Base-by-base conservation (phyloP, 1,140 invertebrate species). In the Camponotus vicinus region DNA sequence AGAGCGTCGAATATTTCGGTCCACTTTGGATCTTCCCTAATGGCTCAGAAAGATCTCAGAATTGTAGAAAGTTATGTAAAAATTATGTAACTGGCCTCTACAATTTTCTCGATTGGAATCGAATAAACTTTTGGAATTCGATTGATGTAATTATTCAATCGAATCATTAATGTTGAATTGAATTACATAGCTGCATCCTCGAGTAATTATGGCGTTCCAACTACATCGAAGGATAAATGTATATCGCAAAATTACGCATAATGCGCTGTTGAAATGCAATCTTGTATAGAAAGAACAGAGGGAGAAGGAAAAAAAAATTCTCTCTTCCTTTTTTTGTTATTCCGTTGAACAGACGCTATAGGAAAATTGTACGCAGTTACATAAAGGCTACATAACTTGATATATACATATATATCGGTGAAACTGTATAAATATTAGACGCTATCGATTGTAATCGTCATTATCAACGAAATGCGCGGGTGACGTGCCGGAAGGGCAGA, bases 381-480 rank as follows among this genome's bases (percentile, higher is more conserved):
- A 49, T 61, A 61, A 73, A 21, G 7, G 5, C 42, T 61, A 61
- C 59, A 49, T 63, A 63, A 75, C n/a, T 83, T 40, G 49, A 42
- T 45, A 18, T 52, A 52, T 52, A 52, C 13, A 52, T 52, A 52
- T 52, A 52, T 52, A 52, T 45, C 63, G 49, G 18, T 37, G 49
- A 40, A 73, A 59, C 45, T 15, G 21, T 37, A 49, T 63, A 45
- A 49, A 73, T 83, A 75, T 83, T 75, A 83, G 73, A 63, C 34
- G 34, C 13, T 61, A 42, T 34, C 40, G 27, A 61, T 73, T 61
- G 8, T 61, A n/a, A 59, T 21, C 55, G 42, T 37, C 79, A n/a
- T 40, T 52, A 21, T 71, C 52, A 75, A 75, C 42, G 67, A 34
- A 49, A 18, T 7, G 40, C 27, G 52, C 37, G 13, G 9, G 55